Conservation (phyloP, 1,140 invertebrate genomes). For the Calycopis cecrops region DNA sequence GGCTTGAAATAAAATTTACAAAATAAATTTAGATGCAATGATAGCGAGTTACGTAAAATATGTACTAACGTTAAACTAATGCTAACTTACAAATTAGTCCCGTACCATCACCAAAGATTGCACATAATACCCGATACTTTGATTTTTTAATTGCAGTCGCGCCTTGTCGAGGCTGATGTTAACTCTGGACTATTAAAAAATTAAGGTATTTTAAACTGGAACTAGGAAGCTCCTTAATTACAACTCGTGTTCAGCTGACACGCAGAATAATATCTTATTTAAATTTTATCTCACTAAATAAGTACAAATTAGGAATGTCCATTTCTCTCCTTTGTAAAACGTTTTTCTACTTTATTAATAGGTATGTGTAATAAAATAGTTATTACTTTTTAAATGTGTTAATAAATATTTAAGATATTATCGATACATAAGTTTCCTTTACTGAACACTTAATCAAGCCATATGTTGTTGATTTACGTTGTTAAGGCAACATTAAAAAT, state of each 20-base stretch:
- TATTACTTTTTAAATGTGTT: no score
- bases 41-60: slow-evolving; percentile 3
- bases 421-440: no score
- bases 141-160: slow-evolving; percentile 76
- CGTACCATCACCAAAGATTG: slow-evolving; percentile 76
- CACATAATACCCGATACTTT: slow-evolving; percentile 78
- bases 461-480: no score
- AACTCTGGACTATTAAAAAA: slow-evolving; percentile 61
- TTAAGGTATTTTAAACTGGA: slow-evolving; percentile 60
- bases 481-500: no score
- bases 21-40: slow-evolving; percentile 28
- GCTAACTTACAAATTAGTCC: slow-evolving; percentile 64
- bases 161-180: slow-evolving; percentile 47
- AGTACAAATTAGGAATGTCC: no score
- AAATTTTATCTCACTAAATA: no score
- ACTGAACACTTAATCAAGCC: no score
- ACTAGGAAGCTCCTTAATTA: slow-evolving; percentile 16
- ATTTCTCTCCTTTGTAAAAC: no score
- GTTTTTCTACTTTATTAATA: no score
- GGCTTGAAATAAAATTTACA: slow-evolving; percentile 65
- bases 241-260: slow-evolving; percentile 7
- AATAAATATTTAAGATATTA: no score
- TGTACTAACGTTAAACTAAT: slow-evolving; percentile 32
- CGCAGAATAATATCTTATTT: slow-evolving; percentile 20
- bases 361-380: no score